These are phyloP conservation scores for Galeopsomyia nigrocyanea DNA, from an alignment of 2,888 invertebrate species.

Conservation along the genomic window DNA sequence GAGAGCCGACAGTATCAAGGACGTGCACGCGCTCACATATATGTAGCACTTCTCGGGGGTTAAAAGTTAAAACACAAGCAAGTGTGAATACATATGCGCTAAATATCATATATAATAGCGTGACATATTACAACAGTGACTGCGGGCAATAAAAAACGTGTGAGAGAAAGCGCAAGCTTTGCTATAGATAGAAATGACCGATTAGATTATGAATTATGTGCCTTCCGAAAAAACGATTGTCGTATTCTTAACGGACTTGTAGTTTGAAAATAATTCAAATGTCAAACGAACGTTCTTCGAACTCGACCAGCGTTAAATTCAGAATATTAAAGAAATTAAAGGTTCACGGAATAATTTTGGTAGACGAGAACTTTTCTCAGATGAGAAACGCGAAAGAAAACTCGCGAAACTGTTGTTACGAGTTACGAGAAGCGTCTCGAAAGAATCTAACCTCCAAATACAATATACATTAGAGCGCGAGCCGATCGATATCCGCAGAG, in stretches of 20 bases:
- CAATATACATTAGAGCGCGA: no score
- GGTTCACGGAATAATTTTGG: no score
- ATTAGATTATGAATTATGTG: background rate
- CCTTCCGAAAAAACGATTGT: no score
- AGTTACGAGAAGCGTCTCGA: conserved; percentile 30
- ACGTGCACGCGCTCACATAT: background rate
- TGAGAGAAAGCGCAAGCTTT: conserved; percentile 29
- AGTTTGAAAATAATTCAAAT: no score
- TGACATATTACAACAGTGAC: background rate
- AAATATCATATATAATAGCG: background rate
- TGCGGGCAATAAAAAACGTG: background rate
- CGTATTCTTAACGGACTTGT: no score
- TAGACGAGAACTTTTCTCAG: no score
- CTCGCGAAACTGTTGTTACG: background rate
- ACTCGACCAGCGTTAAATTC: no score
- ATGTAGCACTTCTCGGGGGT: no score
- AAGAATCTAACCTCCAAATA: conserved; percentile 35
- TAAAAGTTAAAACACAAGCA: no score
- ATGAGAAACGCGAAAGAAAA: conserved; percentile 1
- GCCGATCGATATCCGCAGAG: no score
- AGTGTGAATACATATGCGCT: background rate
- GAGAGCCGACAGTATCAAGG: conserved; percentile 20
- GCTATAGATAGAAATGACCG: background rate
- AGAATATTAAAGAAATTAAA: no score
- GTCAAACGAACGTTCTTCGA: no score